A percentile compares a stretch with the other conserved stretches of the same genome.
Evolutionary conservation across 2,888 invertebrate genomes (phyloP).

Genomic region (Strigamia transsilvanica): DNA sequence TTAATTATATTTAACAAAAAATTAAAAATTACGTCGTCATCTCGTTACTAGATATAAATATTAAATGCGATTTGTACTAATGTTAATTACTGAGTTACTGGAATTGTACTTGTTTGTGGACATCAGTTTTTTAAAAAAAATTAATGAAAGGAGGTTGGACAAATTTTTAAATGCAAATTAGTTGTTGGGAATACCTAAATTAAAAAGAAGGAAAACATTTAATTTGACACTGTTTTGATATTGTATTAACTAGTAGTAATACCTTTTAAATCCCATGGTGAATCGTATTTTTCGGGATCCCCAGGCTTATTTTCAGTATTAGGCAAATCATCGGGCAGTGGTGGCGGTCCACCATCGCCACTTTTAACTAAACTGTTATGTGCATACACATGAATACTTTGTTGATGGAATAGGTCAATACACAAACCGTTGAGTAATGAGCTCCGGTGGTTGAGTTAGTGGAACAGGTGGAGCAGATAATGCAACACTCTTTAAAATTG

Average conservation of each 20-base stretch:
- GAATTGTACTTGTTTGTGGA: background rate
- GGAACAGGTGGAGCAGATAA: conserved; percentile 6
- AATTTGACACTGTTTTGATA: background rate
- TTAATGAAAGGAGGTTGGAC: background rate
- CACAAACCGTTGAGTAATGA: conserved; percentile 12
- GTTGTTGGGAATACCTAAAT: conserved; percentile 6
- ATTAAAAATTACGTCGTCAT: too few relatives aligned
- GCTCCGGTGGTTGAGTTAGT: background rate
- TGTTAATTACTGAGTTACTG: too few relatives aligned
- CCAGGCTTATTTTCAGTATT: background rate
- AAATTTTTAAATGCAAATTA: background rate
- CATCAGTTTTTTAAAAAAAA: too few relatives aligned
- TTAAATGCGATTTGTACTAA: too few relatives aligned
- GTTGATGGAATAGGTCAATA: background rate
- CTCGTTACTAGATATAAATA: too few relatives aligned
- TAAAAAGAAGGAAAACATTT: background rate
- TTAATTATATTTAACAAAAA: too few relatives aligned
- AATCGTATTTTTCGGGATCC: background rate
- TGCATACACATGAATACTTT: background rate
- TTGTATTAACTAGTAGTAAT: background rate
- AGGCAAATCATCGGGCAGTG: background rate
- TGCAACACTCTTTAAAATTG: conserved; percentile 16
- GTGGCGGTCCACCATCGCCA: background rate
- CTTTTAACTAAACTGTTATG: background rate
- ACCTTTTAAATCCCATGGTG: conserved; percentile 18